Percentiles rank a stretch among this genome's conserved stretches.
Conservation (phyloP, 2,797 vertebrate species). For the Mus caroli region DNA sequence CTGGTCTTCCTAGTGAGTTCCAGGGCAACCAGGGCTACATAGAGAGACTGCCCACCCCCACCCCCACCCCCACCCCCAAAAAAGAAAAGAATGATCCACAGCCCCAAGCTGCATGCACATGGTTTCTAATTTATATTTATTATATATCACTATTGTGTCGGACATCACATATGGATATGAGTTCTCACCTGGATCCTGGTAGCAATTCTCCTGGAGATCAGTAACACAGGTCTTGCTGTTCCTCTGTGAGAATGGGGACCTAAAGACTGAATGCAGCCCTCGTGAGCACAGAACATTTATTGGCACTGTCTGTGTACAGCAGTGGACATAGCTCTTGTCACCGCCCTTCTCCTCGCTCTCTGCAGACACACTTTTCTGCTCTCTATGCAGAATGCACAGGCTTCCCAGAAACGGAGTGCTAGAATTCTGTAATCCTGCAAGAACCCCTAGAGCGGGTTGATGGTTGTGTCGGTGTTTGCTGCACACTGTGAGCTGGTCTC, state of each 20-base stretch:
- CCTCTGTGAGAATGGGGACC: neutral
- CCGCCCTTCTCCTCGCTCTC: neutral
- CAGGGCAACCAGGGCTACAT: neutral
- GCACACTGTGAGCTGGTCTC: neutral
- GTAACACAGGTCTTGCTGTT: neutral
- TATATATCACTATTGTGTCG: no score
- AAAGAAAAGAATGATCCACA: no score
- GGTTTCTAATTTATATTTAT: neutral
- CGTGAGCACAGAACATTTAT: neutral
- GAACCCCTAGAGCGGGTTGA: neutral
- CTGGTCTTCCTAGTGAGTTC: neutral
- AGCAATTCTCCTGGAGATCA: neutral
- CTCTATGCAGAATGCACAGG: neutral
- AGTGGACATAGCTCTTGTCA: neutral
- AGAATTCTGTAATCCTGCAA: neutral
- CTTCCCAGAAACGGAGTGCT: neutral
- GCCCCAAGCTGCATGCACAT: neutral
- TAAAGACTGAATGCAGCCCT: neutral
- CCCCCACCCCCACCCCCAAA: no score
- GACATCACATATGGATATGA: neutral
- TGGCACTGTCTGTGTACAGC: neutral
- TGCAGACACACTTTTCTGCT: neutral
- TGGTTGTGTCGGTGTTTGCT: neutral
- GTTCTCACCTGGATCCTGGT: neutral
- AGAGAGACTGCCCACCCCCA: neutral